phyloP scores from a whole-genome alignment of 2,888 invertebrate species.

The Brachyptera risi region DNA sequence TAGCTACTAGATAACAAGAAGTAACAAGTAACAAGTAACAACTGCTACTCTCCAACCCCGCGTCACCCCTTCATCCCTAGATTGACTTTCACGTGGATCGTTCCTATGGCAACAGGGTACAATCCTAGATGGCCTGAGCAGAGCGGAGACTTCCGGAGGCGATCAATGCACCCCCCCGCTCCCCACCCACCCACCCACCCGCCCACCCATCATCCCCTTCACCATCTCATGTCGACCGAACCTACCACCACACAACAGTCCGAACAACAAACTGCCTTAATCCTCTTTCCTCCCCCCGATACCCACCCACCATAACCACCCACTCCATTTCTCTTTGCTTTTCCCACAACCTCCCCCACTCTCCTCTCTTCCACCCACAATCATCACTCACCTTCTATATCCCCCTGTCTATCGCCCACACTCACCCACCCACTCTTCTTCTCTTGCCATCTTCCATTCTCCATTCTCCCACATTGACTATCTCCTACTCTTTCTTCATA shows the following conservation, averaged over 20 bases:
- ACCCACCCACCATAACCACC: not conserved
- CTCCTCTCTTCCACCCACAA: not conserved
- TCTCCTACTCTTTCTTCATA: not conserved
- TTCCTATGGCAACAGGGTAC: slow-evolving; percentile 18
- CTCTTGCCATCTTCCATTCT: not conserved
- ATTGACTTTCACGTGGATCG: slow-evolving; percentile 19
- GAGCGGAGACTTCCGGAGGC: slow-evolving; percentile 7
- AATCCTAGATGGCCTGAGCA: slow-evolving; percentile 13
- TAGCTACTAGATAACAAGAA: slow-evolving; percentile 6
- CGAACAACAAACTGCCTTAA: slow-evolving; percentile 13
- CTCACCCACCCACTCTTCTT: slow-evolving; percentile 7
- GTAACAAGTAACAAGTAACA: slow-evolving; percentile 8
- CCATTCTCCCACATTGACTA: not conserved
- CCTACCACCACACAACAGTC: slow-evolving; percentile 6
- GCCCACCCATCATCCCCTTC: not conserved
- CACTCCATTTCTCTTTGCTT: not conserved
- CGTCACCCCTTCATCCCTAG: not conserved
- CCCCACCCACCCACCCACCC: not conserved
- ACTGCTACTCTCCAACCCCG: not conserved
- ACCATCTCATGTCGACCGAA: not conserved
- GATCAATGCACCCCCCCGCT: slow-evolving; percentile 15
- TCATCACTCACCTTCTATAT: not conserved
- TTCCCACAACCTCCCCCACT: not conserved
- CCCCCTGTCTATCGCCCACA: slow-evolving; percentile 3
- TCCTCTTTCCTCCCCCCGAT: not conserved